A percentile compares a stretch with the other conserved stretches of the same genome.
These are phyloP conservation scores for Oryctes rhinoceros DNA, from an alignment of 1,140 invertebrate genomes.

Conservation along the genomic window DNA sequence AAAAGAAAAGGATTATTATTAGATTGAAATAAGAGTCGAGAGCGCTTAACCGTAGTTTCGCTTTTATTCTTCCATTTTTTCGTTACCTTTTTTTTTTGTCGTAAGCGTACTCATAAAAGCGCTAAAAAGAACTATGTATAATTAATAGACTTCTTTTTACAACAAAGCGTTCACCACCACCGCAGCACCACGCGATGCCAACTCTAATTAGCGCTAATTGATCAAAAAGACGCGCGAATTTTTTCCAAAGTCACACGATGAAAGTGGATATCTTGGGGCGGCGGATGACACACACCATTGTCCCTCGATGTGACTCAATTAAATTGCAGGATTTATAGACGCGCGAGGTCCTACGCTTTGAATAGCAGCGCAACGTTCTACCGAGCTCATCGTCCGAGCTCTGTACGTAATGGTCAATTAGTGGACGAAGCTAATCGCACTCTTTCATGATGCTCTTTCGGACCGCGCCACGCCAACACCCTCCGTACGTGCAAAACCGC, in stretches of 20 bases:
- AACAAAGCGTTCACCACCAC: not conserved
- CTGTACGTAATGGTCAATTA: conserved; percentile 11
- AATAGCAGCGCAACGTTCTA: not conserved
- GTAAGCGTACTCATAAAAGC: not conserved
- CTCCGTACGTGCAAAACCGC: not conserved
- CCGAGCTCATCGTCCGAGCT: not conserved
- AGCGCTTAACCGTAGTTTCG: too few species aligned
- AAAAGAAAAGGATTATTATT: too few species aligned
- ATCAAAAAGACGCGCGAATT: conserved; percentile 2
- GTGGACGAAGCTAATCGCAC: conserved; percentile 16
- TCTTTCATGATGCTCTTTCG: not conserved
- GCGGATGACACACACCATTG: not conserved
- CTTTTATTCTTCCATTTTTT: not conserved
- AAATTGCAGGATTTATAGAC: not conserved
- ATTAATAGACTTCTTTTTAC: not conserved
- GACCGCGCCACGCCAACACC: not conserved
- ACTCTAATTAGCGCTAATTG: conserved; percentile 16
- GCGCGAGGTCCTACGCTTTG: not conserved
- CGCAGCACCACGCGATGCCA: not conserved
- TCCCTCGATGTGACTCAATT: not conserved
- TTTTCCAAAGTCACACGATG: not conserved
- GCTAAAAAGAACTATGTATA: conserved; percentile 3
- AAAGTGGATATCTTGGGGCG: conserved; percentile 1
- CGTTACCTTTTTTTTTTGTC: not conserved
- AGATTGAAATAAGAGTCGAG: too few species aligned